phyloP scores from a whole-genome alignment of 2,888 invertebrate genomes.

The Tipula vernalis region DNA sequence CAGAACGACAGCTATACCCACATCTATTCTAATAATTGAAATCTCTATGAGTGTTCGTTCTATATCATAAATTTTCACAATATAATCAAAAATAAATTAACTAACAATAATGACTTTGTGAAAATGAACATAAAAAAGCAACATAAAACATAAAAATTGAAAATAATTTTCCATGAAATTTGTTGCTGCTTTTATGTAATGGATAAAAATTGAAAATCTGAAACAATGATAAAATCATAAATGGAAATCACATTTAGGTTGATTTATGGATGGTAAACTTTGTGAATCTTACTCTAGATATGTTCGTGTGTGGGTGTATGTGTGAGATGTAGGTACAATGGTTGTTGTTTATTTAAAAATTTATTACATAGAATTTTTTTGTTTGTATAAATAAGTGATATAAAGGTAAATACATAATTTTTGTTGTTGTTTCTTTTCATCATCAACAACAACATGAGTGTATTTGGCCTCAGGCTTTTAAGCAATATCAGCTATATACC shows the following conservation, averaged over 20 bases:
- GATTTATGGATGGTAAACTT: not conserved
- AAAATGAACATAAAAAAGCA: not conserved
- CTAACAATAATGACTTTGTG: not conserved
- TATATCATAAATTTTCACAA: not conserved
- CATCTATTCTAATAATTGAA: not conserved
- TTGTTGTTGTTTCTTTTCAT: not conserved
- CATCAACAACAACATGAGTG: too few relatives aligned
- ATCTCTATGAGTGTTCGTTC: not conserved
- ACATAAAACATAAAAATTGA: not conserved
- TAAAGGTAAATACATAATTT: not conserved
- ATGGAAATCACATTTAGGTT: not conserved
- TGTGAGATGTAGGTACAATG: not conserved
- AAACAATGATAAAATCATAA: not conserved
- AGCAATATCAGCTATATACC: too few relatives aligned
- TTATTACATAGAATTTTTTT: not conserved
- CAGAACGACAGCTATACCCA: not conserved
- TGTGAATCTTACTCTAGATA: not conserved
- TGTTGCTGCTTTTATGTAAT: not conserved
- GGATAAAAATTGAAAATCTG: not conserved
- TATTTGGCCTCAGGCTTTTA: too few relatives aligned
- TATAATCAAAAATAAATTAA: conserved; percentile 4
- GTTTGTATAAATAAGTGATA: not conserved
- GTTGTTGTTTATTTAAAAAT: not conserved
- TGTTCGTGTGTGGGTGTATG: not conserved
- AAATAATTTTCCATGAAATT: not conserved